Evolutionary conservation across 2,113 vertebrate species (phyloP).

Genomic region (Cyphomyrus plagiostoma): DNA sequence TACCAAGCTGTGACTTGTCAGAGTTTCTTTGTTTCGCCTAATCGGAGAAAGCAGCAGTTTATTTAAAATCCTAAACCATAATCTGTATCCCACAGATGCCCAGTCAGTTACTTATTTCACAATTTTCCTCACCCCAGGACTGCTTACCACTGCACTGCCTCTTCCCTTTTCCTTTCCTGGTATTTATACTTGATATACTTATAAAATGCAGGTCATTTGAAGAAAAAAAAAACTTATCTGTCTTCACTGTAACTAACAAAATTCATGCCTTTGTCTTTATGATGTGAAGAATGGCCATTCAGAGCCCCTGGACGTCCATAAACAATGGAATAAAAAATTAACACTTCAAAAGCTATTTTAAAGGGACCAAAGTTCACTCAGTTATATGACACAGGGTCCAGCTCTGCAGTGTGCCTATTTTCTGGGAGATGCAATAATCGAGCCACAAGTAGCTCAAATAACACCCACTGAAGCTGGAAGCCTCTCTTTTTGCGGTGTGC

Average conservation of each 20-base stretch:
- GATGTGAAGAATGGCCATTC: background rate
- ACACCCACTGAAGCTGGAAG: constrained; percentile 37
- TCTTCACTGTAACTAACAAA: background rate
- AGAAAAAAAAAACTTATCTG: background rate
- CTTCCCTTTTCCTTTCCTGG: background rate
- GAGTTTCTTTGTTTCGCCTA: background rate
- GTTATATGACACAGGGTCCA: background rate
- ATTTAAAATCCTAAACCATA: background rate
- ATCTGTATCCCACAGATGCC: background rate
- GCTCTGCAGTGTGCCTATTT: background rate
- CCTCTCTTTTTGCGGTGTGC: constrained; percentile 34
- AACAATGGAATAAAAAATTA: background rate
- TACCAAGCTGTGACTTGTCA: background rate
- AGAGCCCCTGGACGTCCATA: background rate
- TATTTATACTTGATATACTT: background rate
- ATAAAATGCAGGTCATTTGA: background rate
- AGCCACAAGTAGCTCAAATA: background rate
- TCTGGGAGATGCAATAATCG: background rate
- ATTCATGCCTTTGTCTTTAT: background rate
- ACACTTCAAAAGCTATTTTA: constrained; percentile 32
- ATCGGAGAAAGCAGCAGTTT: background rate
- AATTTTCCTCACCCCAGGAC: background rate
- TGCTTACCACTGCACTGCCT: background rate
- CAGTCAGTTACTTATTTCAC: background rate
- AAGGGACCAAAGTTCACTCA: constrained; percentile 19